Evolutionary conservation across 2,113 vertebrate species (phyloP), one percentile per base, ranked within the genome.

Genomic region (Hippocampus guttulatus): DNA sequence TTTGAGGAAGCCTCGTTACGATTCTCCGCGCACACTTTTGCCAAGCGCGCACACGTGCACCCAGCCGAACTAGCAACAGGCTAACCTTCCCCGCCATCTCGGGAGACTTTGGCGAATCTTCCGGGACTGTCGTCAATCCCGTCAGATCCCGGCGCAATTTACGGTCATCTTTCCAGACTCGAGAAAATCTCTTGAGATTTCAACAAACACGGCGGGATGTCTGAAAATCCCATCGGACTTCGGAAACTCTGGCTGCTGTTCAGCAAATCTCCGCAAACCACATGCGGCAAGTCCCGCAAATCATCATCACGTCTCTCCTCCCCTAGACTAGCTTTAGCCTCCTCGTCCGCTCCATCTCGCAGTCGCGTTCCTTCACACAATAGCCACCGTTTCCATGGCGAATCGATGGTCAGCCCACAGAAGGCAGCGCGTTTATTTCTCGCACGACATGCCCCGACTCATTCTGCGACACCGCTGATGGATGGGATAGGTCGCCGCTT

Each of bases 361-460:
- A 38, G 33, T 38, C 5, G 5, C 33, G 33, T 38, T 38, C 33
- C 33, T 90, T 88, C 86, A 80, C 79, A 80, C 67, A 55, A 85
- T 82, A 82, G 80, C 83, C 74, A 74, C 81, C 45, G 89, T 88
- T 87, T 84, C 84, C 81, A 90, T 89, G 85, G 81, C 81, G 77
- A 89, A 90, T 88, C 89, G 79, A 89, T 85, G 86, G 83, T 82
- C 78, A 79, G 81, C 83, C 71, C 82, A 71, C 80, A 81, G 86
- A 90, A 81, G 85, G 86, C 75, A 79, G 82, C 45, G 76, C 75
- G 81, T 84, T 87, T 70, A 79, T 80, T 74, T 76, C 67, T 63
- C 63, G 60, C 68, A 62, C 67, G 70, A 64, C 58, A 73, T 0
- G 8, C 65, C 40, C 58, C 21, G 54, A 68, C 81, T 70, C 67